A percentile compares a stretch with the other conserved stretches of the same genome.
Evolutionary conservation across 2,888 invertebrate species (phyloP).

Genomic region (Nymphalis urticae): DNA sequence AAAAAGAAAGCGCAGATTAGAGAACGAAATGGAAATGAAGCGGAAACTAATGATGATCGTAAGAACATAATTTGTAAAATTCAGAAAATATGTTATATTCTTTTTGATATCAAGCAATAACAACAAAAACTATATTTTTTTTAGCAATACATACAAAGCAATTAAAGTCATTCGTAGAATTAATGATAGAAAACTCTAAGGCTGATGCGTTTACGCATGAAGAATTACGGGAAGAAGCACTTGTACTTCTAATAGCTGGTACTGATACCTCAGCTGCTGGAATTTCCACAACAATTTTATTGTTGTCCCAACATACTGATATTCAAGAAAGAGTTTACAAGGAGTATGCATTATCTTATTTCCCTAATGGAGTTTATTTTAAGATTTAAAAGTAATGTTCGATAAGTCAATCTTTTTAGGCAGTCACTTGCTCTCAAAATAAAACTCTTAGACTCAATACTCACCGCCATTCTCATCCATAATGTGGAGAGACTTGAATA

Average conservation of each 20-base stretch:
- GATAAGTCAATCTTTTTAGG: no score
- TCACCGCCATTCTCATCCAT: no score
- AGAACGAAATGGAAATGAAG: not conserved
- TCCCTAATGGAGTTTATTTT: no score
- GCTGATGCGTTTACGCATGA: conserved; percentile 43
- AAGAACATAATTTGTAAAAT: not conserved
- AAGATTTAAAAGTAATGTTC: no score
- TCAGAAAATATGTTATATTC: not conserved
- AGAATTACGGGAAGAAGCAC: conserved; percentile 52
- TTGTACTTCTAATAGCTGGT: conserved; percentile 54
- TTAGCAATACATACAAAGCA: not conserved
- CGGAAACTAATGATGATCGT: not conserved
- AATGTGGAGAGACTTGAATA: no score
- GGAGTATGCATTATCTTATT: conserved; percentile 46
- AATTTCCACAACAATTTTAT: conserved; percentile 45
- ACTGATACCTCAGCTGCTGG: conserved; percentile 58
- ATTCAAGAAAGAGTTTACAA: conserved; percentile 54
- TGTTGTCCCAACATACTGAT: conserved; percentile 51
- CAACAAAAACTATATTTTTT: not conserved
- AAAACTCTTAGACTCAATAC: no score
- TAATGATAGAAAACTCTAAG: conserved; percentile 47
- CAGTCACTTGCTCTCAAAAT: no score
- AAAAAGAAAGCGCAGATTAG: not conserved
- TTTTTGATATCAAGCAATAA: not conserved
- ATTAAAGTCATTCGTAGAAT: conserved; percentile 46